A percentile compares a stretch with the other conserved stretches of the same genome.
Conservation (phyloP, 2,888 invertebrate genomes). For the Boloria selene region DNA sequence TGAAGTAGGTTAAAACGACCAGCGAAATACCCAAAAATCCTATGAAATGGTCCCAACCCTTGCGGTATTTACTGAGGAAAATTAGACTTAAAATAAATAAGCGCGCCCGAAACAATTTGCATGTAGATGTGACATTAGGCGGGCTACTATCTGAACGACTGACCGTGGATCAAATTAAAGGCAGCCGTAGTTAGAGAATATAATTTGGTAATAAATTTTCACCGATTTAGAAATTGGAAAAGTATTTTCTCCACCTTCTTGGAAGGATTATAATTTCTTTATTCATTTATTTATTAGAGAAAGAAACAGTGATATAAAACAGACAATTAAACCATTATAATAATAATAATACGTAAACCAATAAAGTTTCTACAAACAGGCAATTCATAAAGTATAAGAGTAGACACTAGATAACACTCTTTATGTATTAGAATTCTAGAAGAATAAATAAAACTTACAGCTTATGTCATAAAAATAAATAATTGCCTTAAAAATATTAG, state of each 20-base stretch:
- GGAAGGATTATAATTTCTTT: too few relatives aligned
- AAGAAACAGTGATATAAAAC: too few relatives aligned
- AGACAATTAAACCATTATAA: too few relatives aligned
- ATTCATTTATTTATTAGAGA: too few relatives aligned
- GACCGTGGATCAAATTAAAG: constrained; percentile 48
- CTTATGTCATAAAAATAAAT: too few relatives aligned
- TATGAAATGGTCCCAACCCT: constrained; percentile 48
- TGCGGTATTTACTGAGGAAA: constrained; percentile 73
- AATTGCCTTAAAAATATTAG: too few relatives aligned
- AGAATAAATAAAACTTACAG: too few relatives aligned
- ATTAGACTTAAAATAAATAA: constrained; percentile 78
- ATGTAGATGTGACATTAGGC: constrained; percentile 79
- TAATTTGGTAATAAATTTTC: constrained; percentile 37
- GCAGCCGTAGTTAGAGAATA: constrained; percentile 33
- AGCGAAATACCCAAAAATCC: constrained; percentile 10
- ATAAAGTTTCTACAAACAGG: too few relatives aligned
- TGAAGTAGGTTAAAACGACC: not conserved
- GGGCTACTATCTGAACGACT: constrained; percentile 43
- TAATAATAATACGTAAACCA: too few relatives aligned
- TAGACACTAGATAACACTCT: too few relatives aligned
- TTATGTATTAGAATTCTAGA: too few relatives aligned
- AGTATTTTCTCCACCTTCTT: not conserved
- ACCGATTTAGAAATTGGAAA: constrained; percentile 15
- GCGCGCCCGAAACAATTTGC: constrained; percentile 74
- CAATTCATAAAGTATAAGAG: too few relatives aligned